Base-by-base conservation (phyloP, 2,113 vertebrate species). In the Todiramphus chloris region DNA sequence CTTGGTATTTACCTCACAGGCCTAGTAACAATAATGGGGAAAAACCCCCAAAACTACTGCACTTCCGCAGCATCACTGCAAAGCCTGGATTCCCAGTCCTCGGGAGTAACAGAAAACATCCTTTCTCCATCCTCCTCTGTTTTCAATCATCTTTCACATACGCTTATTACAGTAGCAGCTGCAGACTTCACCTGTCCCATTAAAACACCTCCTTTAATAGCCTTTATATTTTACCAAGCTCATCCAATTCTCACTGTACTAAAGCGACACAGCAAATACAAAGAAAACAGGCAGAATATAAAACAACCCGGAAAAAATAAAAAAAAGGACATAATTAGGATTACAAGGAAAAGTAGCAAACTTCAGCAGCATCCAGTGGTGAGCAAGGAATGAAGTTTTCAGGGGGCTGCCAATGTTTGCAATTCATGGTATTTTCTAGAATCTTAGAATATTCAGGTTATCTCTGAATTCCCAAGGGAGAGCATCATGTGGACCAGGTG, bases 181-280 rank as follows among this genome's bases (percentile, higher is more conserved):
- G 60, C 69, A 84, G 80, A 70, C 23, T 87, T 90, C 31, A 25
- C n/a, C 63, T 5, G 0, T 69, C 46, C 72, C 77, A 63, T 37
- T 67, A 74, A 58, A 80, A 73, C 76, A 92, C 39, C 76, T 93
- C 16, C 60, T 80, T 37, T 66, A 81, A 86, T 15, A 91, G 35
- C 35, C 48, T 51, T 60, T 39, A 1, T 46, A 31, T 82, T 68
- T 89, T 41, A 90, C 25, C 55, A 77, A 62, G 31, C 59, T 92
- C 35, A 88, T 33, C 63, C 72, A 77, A 5, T 19, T 91, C 70
- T 75, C 69, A 55, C 15, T n/a, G 62, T 13, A 72, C 43, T 39
- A 72, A 89, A 87, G 24, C 14, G 74, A 59, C 15, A 14, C 0
- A 2, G 5, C 15, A 68, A 92, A 77, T 50, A 74, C 44, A 75